These are phyloP conservation scores for Drosophila rhopaloa DNA, from an alignment of 1,140 invertebrate genomes.

Conservation along the genomic window DNA sequence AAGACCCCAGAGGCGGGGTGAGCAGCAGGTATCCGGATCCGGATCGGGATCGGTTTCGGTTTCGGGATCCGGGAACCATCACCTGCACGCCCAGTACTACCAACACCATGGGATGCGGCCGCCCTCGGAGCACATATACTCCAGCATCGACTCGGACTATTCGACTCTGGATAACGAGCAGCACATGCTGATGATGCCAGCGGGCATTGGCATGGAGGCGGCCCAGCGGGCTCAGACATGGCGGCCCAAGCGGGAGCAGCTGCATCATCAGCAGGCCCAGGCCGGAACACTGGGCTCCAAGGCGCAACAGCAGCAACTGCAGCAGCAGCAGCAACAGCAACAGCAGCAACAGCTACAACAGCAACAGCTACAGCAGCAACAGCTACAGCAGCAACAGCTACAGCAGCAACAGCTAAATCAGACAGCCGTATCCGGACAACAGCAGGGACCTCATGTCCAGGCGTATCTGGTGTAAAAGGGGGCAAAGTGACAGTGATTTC, in stretches of 20 bases:
- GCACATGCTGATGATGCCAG: slow-evolving; percentile 78
- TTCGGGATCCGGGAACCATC: slow-evolving; percentile 32
- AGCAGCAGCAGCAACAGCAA: slow-evolving; percentile 51
- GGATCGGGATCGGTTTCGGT: slow-evolving; percentile 10
- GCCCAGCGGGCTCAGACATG: slow-evolving; percentile 67
- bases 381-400: slow-evolving; percentile 49
- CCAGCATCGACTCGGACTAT: slow-evolving; percentile 93
- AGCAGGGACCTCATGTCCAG: slow-evolving; percentile 67
- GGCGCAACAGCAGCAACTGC: slow-evolving; percentile 29
- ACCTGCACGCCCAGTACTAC: slow-evolving; percentile 84
- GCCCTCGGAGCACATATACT: slow-evolving; percentile 93
- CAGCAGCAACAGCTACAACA: slow-evolving; percentile 49
- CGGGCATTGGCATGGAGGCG: slow-evolving; percentile 20
- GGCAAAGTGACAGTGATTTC: slow-evolving; percentile 71
- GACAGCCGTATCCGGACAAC: slow-evolving; percentile 65
- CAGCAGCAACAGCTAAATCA: slow-evolving; percentile 61
- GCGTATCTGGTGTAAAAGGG: slow-evolving; percentile 60
- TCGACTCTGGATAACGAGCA: slow-evolving; percentile 83
- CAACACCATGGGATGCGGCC: slow-evolving; percentile 86
- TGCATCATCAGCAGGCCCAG: slow-evolving; percentile 54
- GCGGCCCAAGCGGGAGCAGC: slow-evolving; percentile 68
- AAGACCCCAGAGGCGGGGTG: slow-evolving; percentile 86
- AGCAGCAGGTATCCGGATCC: slow-evolving; percentile 53
- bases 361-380: slow-evolving; percentile 34
- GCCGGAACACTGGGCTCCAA: slow-evolving; percentile 58